Evolutionary conservation across 2,113 vertebrate genomes (phyloP), one percentile per base, ranked within the genome.

Genomic region (Micronycteris hirsuta): DNA sequence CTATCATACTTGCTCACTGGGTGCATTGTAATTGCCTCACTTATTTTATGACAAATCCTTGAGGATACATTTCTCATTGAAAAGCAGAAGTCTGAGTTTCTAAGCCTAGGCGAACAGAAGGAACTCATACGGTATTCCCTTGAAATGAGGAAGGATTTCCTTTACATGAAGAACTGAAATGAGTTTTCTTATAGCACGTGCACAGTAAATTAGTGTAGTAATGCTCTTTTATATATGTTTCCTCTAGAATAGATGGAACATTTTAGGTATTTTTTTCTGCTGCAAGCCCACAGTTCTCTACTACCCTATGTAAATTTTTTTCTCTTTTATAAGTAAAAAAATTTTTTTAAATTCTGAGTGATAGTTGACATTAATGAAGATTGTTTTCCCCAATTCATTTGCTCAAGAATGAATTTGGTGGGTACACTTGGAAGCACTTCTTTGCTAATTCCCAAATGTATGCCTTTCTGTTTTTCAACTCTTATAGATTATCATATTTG

Each of bases 401-500:
- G 17, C 45, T 56, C 5, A 36, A 70, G 61, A 82, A 43, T 26
- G 13, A 63, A 70, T 68, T 74, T 67, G 80, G 17, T 81, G 11
- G 14, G 5, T 61, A 58, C 36, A 52, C 74, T 83, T 76, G 68
- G 87, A 91, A 97, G 38, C 10, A 22, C 85, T 81, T 76, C 47
- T 97, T 94, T 80, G 94, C 26, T 96, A 68, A 68, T 90, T 68
- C 85, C 63, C 68, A 76, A 95, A 96, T 82, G 1, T 31, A 5
- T 80, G 70, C 7, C 28, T 96, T 65, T 95, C 7, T 98, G 31
- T 49, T 97, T 98, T 97, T 52, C 83, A 86, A 92, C 92, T 94
- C 14, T 97, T 96, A 97, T 94, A 99, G 99, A 99, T 99, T 82
- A 99, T 98, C n/a, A 96, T 99, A 97, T 99, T 99, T 98, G 99